Evolutionary conservation across 2,113 vertebrate genomes (phyloP).

Genomic region (Perca fluviatilis): DNA sequence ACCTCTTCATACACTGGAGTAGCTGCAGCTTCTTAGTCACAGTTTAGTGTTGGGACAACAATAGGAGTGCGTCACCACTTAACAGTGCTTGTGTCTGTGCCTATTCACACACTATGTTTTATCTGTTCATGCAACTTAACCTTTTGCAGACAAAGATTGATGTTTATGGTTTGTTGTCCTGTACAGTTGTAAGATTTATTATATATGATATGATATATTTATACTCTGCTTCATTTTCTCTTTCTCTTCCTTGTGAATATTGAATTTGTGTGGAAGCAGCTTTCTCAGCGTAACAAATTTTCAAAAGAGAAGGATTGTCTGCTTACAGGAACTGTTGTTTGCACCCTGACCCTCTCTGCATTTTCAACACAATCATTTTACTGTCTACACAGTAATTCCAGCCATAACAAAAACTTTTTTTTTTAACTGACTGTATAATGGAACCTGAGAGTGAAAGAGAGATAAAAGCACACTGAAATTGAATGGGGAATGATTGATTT

Average conservation of each 20-base stretch:
- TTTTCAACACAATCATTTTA: constrained; percentile 12
- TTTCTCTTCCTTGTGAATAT: background rate
- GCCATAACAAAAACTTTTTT: constrained; percentile 6
- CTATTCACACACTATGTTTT: background rate
- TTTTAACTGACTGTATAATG: constrained; percentile 4
- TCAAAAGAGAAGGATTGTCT: constrained; percentile 22
- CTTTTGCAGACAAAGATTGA: background rate
- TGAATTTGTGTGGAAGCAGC: background rate
- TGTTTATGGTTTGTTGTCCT: constrained; percentile 6
- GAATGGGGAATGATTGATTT: constrained; percentile 22
- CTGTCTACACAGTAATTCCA: constrained; percentile 8
- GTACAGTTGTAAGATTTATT: background rate
- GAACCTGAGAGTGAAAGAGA: background rate
- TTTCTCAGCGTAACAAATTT: background rate
- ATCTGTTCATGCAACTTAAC: background rate
- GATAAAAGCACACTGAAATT: background rate
- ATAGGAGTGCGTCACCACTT: constrained; percentile 1
- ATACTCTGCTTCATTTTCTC: background rate
- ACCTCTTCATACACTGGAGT: constrained; percentile 30
- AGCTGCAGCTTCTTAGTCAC: constrained; percentile 27
- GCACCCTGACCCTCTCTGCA: background rate
- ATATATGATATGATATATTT: no score
- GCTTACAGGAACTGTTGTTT: constrained; percentile 13
- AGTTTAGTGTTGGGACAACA: background rate
- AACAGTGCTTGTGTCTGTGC: constrained; percentile 1